Conservation (phyloP, 2,888 invertebrate genomes). For the Cheilosia scutellata region DNA sequence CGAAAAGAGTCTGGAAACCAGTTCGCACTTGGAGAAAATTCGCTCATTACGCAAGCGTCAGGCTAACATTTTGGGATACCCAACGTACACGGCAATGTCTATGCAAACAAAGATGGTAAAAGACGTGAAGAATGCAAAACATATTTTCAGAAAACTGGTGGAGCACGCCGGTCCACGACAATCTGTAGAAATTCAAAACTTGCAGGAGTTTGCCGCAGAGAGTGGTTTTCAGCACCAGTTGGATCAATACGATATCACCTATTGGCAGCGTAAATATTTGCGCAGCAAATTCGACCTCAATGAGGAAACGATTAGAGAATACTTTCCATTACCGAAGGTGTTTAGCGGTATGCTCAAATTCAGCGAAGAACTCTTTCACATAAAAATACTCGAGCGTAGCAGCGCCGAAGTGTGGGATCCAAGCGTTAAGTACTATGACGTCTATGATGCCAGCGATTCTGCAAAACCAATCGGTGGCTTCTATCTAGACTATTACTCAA, state of each 20-base stretch:
- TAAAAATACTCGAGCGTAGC: slow-evolving; percentile 88
- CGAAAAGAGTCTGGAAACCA: slow-evolving; percentile 89
- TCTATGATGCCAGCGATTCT: slow-evolving; percentile 86
- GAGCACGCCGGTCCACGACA: slow-evolving; percentile 90
- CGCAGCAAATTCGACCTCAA: slow-evolving; percentile 88
- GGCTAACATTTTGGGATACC: slow-evolving; percentile 91
- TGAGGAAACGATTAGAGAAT: slow-evolving; percentile 90
- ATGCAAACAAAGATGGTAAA: slow-evolving; percentile 98
- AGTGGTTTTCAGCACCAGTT: slow-evolving; percentile 89
- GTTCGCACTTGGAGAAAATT: slow-evolving; percentile 91
- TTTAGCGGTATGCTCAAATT: slow-evolving; percentile 91
- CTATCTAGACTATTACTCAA: slow-evolving; percentile 92
- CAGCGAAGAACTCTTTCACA: slow-evolving; percentile 91
- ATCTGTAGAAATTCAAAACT: slow-evolving; percentile 88
- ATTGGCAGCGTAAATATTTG: slow-evolving; percentile 92
- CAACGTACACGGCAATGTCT: slow-evolving; percentile 92
- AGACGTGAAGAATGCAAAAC: slow-evolving; percentile 89
- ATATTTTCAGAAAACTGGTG: slow-evolving; percentile 88
- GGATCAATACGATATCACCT: slow-evolving; percentile 93
- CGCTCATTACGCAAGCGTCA: slow-evolving; percentile 88
- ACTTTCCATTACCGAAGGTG: slow-evolving; percentile 93
- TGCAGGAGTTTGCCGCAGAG: slow-evolving; percentile 90
- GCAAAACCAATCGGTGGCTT: slow-evolving; percentile 90
- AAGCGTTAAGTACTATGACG: slow-evolving; percentile 92
- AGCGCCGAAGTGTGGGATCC: slow-evolving; percentile 92